Conservation (phyloP, 2,113 vertebrate genomes). For the Corydoras sp. region DNA sequence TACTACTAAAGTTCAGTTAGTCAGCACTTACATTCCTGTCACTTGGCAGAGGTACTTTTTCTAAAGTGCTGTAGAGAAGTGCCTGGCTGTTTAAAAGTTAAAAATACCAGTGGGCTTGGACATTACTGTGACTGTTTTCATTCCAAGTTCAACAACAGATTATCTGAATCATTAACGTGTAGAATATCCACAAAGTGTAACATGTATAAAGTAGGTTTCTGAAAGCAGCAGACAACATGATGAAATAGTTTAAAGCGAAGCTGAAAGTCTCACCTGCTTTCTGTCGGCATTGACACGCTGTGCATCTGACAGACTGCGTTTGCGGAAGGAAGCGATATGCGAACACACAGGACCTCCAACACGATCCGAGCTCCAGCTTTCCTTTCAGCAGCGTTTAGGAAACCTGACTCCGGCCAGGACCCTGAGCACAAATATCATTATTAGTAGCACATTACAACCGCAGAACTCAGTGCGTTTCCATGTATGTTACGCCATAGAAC, state of each 20-base stretch:
- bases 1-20: no score
- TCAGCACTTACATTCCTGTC: no score
- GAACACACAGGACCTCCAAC: background rate
- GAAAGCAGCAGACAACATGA: background rate
- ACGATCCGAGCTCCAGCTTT: background rate
- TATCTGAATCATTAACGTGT: no score
- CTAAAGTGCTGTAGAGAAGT: no score
- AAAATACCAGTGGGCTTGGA: background rate
- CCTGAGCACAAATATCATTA: background rate
- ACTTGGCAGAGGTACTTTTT: no score
- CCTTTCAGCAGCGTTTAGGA: background rate
- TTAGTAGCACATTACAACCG: no score
- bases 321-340: background rate
- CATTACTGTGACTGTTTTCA: background rate
- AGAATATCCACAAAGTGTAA: no score
- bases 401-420: background rate
- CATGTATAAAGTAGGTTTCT: background rate
- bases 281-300: slow-evolving; percentile 43
- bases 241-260: background rate
- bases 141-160: no score
- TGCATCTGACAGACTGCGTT: slow-evolving; percentile 26
- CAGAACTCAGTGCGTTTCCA: no score
- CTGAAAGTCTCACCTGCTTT: slow-evolving; percentile 46
- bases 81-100: background rate
- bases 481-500: no score